Conservation (phyloP, 2,113 vertebrate genomes). For the Isurus oxyrinchus region DNA sequence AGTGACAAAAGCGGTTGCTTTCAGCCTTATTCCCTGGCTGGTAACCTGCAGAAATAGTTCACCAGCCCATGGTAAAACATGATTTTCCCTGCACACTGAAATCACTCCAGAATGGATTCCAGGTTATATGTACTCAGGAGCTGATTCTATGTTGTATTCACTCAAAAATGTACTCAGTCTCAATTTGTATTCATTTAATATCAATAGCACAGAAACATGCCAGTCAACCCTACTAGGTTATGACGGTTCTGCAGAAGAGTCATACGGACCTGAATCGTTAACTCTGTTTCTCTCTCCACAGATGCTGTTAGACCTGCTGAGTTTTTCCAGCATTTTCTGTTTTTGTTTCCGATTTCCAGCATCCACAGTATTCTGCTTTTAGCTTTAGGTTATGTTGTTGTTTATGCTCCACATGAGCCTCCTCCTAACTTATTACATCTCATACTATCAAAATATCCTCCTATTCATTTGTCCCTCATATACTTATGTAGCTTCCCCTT, state of each 20-base stretch:
- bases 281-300: no score
- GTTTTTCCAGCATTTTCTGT: no score
- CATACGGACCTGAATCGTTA: no score
- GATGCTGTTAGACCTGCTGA: no score
- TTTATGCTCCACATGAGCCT: no score
- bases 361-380: no score
- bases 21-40: no score
- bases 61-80: no score
- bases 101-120: not conserved
- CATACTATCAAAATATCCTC: not conserved
- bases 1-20: no score
- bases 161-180: not conserved
- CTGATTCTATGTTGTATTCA: not conserved
- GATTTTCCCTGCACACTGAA: not conserved
- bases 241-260: no score
- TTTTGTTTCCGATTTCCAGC: no score
- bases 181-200: not conserved
- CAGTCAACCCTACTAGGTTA: not conserved
- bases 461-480: not conserved
- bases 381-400: not conserved
- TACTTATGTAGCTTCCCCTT: not conserved
- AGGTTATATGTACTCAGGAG: not conserved
- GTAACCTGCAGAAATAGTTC: no score
- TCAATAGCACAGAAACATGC: not conserved
- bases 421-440: not conserved